A percentile compares a stretch with the other conserved stretches of the same genome.
These are phyloP conservation scores for Notechis scutatus DNA, from an alignment of 2,113 vertebrate species.

Conservation along the genomic window DNA sequence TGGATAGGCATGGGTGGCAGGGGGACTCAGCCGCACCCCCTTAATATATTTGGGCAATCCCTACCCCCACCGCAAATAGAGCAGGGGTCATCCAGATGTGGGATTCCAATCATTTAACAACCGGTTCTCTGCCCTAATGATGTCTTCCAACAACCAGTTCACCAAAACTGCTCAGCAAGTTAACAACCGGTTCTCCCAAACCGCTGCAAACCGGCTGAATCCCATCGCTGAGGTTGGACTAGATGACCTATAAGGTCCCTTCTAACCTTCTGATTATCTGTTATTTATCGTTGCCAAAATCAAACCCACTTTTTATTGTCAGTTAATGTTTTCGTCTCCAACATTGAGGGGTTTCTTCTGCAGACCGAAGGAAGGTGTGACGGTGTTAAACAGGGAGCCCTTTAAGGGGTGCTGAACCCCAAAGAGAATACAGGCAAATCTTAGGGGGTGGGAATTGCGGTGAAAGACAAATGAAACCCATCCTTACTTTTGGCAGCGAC, in stretches of 20 bases:
- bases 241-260: no score
- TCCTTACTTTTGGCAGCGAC: not conserved
- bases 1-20: not conserved
- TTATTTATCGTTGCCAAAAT: not conserved
- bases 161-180: no score
- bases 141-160: no score
- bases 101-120: no score
- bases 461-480: not conserved
- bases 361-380: not conserved
- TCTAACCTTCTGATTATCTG: no score
- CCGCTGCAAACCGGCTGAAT: no score
- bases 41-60: not conserved
- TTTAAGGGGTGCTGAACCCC: not conserved
- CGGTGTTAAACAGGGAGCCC: rapidly evolving
- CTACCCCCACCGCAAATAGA: not conserved
- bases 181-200: no score
- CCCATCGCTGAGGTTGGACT: no score
- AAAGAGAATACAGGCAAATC: not conserved
- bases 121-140: no score
- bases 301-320: not conserved
- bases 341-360: not conserved
- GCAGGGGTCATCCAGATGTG: no score
- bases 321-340: not conserved
- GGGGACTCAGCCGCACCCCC: not conserved
- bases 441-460: not conserved